These are phyloP conservation scores for Trilocha varians DNA, from an alignment of 2,888 invertebrate genomes.

Conservation along the genomic window DNA sequence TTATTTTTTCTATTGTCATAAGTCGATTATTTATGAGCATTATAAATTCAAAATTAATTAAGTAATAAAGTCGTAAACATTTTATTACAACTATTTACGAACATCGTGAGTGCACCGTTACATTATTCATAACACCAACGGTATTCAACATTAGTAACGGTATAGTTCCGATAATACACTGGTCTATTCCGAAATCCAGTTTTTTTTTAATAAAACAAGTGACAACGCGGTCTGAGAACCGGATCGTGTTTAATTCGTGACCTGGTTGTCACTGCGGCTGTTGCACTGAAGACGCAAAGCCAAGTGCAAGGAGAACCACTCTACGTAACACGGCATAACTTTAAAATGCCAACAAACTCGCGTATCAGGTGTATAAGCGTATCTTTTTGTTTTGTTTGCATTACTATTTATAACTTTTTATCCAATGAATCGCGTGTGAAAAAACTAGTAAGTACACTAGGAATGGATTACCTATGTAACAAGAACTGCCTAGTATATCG, in stretches of 20 bases:
- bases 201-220: not conserved
- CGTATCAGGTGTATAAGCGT: not conserved
- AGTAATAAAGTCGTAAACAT: not conserved
- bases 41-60: not conserved
- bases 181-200: not conserved
- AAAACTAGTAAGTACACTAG: too few species aligned
- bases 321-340: conserved; percentile 49
- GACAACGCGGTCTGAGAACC: conserved; percentile 18
- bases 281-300: conserved; percentile 52
- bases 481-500: too few species aligned
- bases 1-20: too few species aligned
- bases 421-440: too few species aligned
- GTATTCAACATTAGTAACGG: not conserved
- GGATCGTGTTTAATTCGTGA: conserved; percentile 22
- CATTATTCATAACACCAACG: not conserved
- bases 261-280: conserved; percentile 33
- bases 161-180: not conserved
- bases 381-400: not conserved
- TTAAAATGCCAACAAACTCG: conserved; percentile 2
- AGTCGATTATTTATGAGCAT: too few species aligned
- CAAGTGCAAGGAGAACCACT: conserved; percentile 55
- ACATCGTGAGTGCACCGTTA: not conserved
- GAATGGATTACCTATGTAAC: too few species aligned
- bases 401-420: not conserved
- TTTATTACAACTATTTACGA: not conserved